Conservation (phyloP, 2,888 invertebrate genomes). For the Tenthredo mesomela region DNA sequence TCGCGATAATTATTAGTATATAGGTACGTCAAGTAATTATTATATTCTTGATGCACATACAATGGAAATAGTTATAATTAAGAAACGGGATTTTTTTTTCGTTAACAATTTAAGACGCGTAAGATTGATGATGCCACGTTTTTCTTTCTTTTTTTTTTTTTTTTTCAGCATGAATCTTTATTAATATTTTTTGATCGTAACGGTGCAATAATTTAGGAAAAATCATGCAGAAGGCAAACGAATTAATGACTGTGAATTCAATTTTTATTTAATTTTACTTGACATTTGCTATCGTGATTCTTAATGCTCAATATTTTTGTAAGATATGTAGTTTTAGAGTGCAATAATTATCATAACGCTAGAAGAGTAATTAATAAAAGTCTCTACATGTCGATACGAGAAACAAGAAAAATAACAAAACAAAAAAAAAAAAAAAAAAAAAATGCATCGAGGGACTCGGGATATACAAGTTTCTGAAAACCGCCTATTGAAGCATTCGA, state of each 20-base stretch:
- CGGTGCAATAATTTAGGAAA: neutral
- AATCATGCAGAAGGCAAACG: neutral
- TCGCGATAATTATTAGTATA: neutral
- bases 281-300: neutral
- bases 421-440: neutral
- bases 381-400: neutral
- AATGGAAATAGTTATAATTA: conserved; percentile 1
- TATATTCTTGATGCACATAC: neutral
- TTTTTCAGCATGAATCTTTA: neutral
- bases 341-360: neutral
- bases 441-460: neutral
- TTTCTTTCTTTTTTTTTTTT: neutral
- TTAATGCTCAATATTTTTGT: neutral
- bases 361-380: neutral
- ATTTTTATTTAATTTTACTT: neutral
- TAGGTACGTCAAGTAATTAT: neutral
- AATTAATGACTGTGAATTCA: too few species aligned
- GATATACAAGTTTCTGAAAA: neutral
- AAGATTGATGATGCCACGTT: neutral
- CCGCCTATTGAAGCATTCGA: neutral
- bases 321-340: neutral
- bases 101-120: neutral
- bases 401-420: neutral
- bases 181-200: neutral
- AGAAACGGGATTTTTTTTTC: neutral